A percentile compares a stretch with the other conserved stretches of the same genome.
These are phyloP conservation scores for Sparidentex hasta DNA, from an alignment of 2,797 vertebrate species.

Conservation along the genomic window DNA sequence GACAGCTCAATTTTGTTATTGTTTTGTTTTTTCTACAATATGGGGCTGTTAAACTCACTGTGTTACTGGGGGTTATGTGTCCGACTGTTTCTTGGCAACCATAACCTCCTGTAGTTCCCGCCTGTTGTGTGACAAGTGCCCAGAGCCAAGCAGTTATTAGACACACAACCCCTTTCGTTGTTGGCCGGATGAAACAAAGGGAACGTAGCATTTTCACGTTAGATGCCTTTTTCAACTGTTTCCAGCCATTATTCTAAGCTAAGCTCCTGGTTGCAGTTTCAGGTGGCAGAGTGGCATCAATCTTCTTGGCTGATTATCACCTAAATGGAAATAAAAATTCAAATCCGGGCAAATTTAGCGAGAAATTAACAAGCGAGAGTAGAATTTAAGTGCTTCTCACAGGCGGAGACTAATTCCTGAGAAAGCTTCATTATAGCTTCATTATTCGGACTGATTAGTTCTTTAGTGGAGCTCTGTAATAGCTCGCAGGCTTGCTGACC, in stretches of 20 bases:
- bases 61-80: too few species aligned
- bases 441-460: slow-evolving; percentile 39
- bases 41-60: too few species aligned
- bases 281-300: not conserved
- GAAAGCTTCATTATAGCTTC: slow-evolving; percentile 21
- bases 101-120: not conserved
- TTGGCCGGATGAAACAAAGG: not conserved
- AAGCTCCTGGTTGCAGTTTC: not conserved
- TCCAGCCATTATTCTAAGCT: not conserved
- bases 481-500: not conserved
- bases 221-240: not conserved
- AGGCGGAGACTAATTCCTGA: not conserved
- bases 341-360: not conserved
- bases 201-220: not conserved
- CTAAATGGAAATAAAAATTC: not conserved
- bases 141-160: not conserved
- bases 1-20: too few species aligned
- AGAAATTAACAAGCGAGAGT: not conserved
- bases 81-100: not conserved
- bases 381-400: slow-evolving; percentile 11
- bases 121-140: not conserved
- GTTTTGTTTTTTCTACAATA: too few species aligned
- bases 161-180: not conserved
- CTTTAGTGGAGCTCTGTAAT: slow-evolving; percentile 13
- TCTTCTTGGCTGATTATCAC: not conserved